Percentiles rank a stretch among this genome's conserved stretches.
These are phyloP conservation scores for Aramus guarauna DNA, from an alignment of 2,113 vertebrate genomes.

Conservation along the genomic window DNA sequence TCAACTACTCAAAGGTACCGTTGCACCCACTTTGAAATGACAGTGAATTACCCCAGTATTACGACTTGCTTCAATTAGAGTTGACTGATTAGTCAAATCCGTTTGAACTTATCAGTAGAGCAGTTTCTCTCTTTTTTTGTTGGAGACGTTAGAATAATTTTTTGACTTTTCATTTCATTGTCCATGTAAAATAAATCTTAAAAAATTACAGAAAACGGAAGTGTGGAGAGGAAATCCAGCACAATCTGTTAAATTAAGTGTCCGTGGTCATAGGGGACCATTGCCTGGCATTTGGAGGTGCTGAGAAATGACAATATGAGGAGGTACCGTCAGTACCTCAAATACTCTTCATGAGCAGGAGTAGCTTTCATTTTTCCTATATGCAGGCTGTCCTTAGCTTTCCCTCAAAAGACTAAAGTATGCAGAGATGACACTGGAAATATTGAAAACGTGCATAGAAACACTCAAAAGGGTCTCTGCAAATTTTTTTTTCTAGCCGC, in stretches of 20 bases:
- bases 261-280: neutral
- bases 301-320: neutral
- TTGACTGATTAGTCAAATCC: neutral
- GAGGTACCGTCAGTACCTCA: neutral
- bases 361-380: neutral
- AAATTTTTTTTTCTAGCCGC: fast-evolving
- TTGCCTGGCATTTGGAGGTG: neutral
- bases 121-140: neutral
- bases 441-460: fast-evolving
- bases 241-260: neutral
- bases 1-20: neutral
- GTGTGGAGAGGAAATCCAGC: neutral
- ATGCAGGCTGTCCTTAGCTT: neutral
- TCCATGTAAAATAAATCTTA: neutral
- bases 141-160: neutral
- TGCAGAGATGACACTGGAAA: neutral
- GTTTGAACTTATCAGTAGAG: neutral
- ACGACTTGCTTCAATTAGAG: neutral
- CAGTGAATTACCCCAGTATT: neutral
- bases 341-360: neutral
- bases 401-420: neutral
- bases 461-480: neutral
- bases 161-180: neutral
- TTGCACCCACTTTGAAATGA: neutral
- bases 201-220: neutral